Conservation (phyloP, 2,888 invertebrate genomes). For the Maniola hyperantus region DNA sequence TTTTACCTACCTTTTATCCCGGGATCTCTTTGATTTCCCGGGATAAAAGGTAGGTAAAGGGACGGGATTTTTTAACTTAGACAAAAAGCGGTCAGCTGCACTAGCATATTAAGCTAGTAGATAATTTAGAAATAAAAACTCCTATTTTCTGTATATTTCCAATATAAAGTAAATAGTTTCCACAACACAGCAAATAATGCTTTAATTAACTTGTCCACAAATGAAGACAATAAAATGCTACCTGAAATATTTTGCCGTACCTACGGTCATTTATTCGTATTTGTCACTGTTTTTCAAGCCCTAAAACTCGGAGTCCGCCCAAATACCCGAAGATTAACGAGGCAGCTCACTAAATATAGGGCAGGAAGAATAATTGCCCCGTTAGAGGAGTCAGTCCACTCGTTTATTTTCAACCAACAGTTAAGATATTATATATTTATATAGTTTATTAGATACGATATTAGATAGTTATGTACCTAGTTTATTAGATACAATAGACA, state of each 20-base stretch:
- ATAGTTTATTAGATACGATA: too few relatives aligned
- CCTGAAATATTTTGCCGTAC: conserved; percentile 14
- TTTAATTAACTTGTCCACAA: neutral
- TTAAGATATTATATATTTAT: neutral
- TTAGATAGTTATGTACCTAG: too few relatives aligned
- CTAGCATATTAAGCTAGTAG: too few relatives aligned
- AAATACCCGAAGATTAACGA: conserved; percentile 26
- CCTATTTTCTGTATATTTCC: too few relatives aligned
- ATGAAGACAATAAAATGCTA: neutral
- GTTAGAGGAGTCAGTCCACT: conserved; percentile 24
- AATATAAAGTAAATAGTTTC: too few relatives aligned
- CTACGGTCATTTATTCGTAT: conserved; percentile 12
- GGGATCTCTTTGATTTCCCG: too few relatives aligned
- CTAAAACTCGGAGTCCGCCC: neutral
- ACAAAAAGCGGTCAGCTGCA: too few relatives aligned
- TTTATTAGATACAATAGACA: too few relatives aligned
- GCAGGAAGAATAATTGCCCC: conserved; percentile 27
- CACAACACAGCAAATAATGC: neutral
- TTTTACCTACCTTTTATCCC: too few relatives aligned
- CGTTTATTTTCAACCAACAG: conserved; percentile 25
- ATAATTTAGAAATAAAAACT: too few relatives aligned
- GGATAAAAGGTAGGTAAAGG: too few relatives aligned
- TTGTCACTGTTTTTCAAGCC: conserved; percentile 14
- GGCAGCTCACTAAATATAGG: conserved; percentile 18
- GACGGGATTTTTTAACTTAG: too few relatives aligned